Percentiles rank a stretch among this genome's conserved stretches.
phyloP scores from a whole-genome alignment of 2,797 vertebrate genomes.

The Prionace glauca region DNA sequence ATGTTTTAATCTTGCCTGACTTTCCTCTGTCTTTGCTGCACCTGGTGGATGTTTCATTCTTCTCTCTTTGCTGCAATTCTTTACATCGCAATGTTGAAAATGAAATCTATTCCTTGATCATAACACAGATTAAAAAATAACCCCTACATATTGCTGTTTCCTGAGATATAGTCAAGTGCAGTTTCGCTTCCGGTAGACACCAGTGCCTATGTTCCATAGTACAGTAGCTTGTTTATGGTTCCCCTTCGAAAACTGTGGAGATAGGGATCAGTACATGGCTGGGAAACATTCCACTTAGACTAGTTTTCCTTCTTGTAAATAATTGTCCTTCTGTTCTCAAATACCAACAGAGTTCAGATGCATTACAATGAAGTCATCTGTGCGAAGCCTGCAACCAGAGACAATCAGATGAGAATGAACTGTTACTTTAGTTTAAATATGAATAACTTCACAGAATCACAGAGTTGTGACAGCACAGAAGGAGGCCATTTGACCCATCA shows the following conservation, averaged over 20 bases:
- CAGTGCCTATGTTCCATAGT: too few relatives aligned
- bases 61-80: neutral
- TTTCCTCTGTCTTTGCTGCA: too few relatives aligned
- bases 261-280: neutral
- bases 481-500: too few relatives aligned
- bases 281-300: neutral
- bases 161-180: too few relatives aligned
- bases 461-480: too few relatives aligned
- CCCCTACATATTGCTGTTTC: neutral
- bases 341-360: neutral
- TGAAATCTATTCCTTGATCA: neutral
- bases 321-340: neutral
- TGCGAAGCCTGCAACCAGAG: neutral
- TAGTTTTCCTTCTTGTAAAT: neutral
- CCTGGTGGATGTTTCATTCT: neutral
- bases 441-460: neutral
- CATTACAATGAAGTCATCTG: neutral
- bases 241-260: neutral
- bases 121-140: neutral
- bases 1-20: too few relatives aligned
- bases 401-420: neutral
- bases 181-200: neutral
- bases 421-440: neutral
- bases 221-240: neutral
- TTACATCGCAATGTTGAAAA: neutral